Conservation (phyloP, 1,140 invertebrate genomes). For the Ceratosolen solmsi region DNA sequence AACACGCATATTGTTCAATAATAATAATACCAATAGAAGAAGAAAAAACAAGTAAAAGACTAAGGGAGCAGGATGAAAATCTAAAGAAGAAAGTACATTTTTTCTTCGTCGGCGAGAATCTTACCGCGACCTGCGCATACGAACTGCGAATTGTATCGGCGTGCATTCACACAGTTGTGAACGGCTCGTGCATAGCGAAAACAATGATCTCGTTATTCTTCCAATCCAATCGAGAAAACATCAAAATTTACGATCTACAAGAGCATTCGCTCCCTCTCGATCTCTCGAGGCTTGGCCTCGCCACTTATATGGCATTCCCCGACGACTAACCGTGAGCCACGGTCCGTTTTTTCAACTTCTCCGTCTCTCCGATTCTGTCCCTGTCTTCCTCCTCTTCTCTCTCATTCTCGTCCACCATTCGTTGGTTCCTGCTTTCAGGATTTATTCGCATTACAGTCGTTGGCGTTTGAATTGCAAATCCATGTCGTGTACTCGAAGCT, state of each 20-base stretch:
- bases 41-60: too few relatives aligned
- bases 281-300: constrained; percentile 32
- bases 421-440: constrained; percentile 52
- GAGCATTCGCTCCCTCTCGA: constrained; percentile 58
- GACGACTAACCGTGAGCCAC: neutral
- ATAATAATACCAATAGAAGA: too few relatives aligned
- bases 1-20: neutral
- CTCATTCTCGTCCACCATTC: constrained; percentile 46
- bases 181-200: constrained; percentile 56
- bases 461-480: constrained; percentile 70
- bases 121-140: constrained; percentile 4
- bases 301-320: constrained; percentile 40
- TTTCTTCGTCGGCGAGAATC: constrained; percentile 31
- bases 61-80: too few relatives aligned
- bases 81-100: constrained; percentile 34
- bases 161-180: constrained; percentile 32
- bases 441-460: constrained; percentile 65
- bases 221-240: constrained; percentile 59
- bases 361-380: constrained; percentile 21
- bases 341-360: neutral
- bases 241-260: constrained; percentile 61
- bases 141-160: neutral
- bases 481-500: constrained; percentile 59
- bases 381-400: constrained; percentile 29
- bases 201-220: constrained; percentile 69